Percentiles rank a stretch among this genome's conserved stretches.
These are phyloP conservation scores for Okapia johnstoni DNA, from an alignment of 2,113 vertebrate genomes.

Conservation along the genomic window DNA sequence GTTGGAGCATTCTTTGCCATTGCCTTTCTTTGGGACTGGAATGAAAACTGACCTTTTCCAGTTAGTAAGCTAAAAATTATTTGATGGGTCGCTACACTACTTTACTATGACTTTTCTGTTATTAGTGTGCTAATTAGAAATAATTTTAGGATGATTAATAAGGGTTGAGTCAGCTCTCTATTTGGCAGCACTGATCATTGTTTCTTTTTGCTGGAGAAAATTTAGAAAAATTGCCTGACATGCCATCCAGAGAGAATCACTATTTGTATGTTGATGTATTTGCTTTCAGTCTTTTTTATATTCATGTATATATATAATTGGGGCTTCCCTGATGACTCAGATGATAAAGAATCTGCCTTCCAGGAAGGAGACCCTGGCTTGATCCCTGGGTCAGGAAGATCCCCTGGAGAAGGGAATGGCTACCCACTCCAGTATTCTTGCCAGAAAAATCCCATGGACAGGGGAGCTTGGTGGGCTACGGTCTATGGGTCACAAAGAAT, in stretches of 20 bases:
- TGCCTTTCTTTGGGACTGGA: no score
- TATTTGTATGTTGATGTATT: neutral
- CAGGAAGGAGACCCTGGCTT: neutral
- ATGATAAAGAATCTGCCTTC: neutral
- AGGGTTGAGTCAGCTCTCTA: neutral
- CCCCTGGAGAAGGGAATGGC: neutral
- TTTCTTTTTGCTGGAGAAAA: neutral
- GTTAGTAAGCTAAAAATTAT: neutral
- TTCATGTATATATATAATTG: neutral
- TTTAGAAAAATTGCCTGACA: neutral
- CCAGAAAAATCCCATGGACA: neutral
- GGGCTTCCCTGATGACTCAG: neutral
- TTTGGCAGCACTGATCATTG: neutral
- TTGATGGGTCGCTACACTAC: neutral
- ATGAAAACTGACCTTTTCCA: no score
- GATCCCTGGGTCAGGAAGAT: neutral
- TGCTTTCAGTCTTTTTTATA: neutral
- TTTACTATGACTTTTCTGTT: neutral
- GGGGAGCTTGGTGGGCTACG: neutral
- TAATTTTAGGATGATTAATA: neutral
- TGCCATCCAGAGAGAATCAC: neutral
- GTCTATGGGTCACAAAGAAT: neutral
- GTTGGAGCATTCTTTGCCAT: no score
- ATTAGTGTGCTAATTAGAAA: neutral
- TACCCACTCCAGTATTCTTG: neutral